A percentile compares a stretch with the other conserved stretches of the same genome.
phyloP scores from a whole-genome alignment of 2,888 invertebrate genomes.

The Micoletzkya japonica region DNA sequence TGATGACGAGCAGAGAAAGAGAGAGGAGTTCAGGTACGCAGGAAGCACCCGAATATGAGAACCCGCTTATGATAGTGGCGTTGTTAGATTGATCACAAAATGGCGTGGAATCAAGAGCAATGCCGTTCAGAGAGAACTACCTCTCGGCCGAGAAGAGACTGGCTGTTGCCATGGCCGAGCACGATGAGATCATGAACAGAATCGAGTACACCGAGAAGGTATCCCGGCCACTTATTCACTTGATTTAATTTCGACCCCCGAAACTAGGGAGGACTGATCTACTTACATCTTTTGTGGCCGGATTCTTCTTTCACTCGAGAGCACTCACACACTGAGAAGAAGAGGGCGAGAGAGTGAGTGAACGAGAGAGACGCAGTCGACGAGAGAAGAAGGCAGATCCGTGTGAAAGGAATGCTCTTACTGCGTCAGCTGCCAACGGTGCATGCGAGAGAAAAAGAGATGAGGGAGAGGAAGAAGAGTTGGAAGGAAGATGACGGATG shows the following conservation, averaged over 20 bases:
- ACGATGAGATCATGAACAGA: conserved; percentile 52
- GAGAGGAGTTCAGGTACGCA: conserved; percentile 80
- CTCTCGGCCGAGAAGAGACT: conserved; percentile 59
- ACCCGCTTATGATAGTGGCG: background rate
- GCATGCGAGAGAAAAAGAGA: background rate
- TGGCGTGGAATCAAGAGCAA: too few species aligned
- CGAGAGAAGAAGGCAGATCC: background rate
- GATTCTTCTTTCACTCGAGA: too few species aligned
- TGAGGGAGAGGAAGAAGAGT: background rate
- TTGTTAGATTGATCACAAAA: background rate
- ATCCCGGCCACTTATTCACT: too few species aligned
- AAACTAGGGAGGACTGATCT: too few species aligned
- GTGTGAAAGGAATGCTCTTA: background rate
- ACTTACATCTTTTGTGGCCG: too few species aligned
- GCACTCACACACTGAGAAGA: background rate
- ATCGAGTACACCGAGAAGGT: conserved; percentile 47
- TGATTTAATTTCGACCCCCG: too few species aligned
- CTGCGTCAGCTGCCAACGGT: background rate
- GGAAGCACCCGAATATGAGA: background rate
- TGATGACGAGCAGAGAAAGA: conserved; percentile 96
- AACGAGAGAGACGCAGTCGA: background rate
- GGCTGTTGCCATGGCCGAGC: conserved; percentile 53
- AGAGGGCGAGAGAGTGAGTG: background rate
- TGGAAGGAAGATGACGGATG: background rate
- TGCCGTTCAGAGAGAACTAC: conserved; percentile 57